These are phyloP conservation scores for Aphaenogaster rudis DNA, from an alignment of 1,140 invertebrate genomes.

Conservation along the genomic window DNA sequence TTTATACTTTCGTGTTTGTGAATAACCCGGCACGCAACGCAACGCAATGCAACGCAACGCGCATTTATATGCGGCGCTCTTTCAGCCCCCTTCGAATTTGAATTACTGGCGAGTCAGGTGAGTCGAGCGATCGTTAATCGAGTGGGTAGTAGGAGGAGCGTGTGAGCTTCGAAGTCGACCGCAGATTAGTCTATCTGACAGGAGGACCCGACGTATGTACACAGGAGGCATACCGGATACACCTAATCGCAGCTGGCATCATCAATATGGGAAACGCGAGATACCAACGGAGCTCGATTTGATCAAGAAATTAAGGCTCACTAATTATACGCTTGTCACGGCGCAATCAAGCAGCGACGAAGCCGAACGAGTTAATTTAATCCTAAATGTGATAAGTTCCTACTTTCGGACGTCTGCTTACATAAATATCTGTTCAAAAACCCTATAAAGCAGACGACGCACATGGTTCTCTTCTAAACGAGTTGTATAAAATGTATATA, in stretches of 20 bases:
- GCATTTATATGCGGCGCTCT: slow-evolving; percentile 40
- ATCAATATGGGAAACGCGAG: slow-evolving; percentile 33
- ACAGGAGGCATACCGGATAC: slow-evolving; percentile 15
- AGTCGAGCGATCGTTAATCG: slow-evolving; percentile 69
- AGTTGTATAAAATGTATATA: not conserved
- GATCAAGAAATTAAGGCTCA: slow-evolving; percentile 35
- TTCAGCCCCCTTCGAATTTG: slow-evolving; percentile 66
- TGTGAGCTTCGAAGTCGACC: slow-evolving; percentile 57
- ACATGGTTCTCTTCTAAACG: not conserved
- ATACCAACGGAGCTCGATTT: slow-evolving; percentile 25
- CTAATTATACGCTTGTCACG: slow-evolving; percentile 51
- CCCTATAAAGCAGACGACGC: not conserved
- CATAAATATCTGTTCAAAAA: not conserved
- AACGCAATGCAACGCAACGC: not conserved
- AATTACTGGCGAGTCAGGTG: slow-evolving; percentile 70
- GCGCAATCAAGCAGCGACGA: not conserved
- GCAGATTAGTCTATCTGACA: slow-evolving; percentile 62
- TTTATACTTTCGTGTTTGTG: slow-evolving; percentile 60
- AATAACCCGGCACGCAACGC: slow-evolving; percentile 55
- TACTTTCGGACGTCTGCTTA: not conserved
- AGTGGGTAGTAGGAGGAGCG: slow-evolving; percentile 42
- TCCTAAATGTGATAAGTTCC: not conserved
- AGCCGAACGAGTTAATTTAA: slow-evolving; percentile 8
- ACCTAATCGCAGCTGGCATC: slow-evolving; percentile 45
- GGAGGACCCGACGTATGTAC: slow-evolving; percentile 28